Evolutionary conservation across 2,797 vertebrate genomes (phyloP).

Genomic region (Trichosurus vulpecula): DNA sequence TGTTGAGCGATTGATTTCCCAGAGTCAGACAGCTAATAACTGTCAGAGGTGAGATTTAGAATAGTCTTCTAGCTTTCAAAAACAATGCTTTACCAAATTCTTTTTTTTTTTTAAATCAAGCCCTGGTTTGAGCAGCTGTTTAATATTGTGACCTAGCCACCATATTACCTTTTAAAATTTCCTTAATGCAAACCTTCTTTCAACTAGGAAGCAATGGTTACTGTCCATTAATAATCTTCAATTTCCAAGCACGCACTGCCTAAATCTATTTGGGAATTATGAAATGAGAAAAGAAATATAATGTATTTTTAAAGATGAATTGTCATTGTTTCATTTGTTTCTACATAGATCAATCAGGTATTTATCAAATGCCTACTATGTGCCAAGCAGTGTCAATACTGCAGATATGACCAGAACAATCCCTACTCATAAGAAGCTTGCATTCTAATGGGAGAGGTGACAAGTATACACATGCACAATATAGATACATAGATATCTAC

Average conservation of each 20-base stretch:
- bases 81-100: not conserved
- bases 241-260: not conserved
- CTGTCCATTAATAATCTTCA: slow-evolving; percentile 26
- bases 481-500: not conserved
- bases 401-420: not conserved
- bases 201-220: not conserved
- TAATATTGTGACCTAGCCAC: not conserved
- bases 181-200: slow-evolving; percentile 1
- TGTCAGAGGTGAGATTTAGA: not conserved
- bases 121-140: slow-evolving; percentile 4
- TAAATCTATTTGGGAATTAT: not conserved
- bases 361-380: not conserved
- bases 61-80: not conserved
- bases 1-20: not conserved
- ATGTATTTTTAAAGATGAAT: slow-evolving; percentile 31
- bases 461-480: not conserved
- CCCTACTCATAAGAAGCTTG: no score
- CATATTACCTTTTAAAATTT: slow-evolving; percentile 16
- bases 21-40: no score
- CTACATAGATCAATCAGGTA: not conserved
- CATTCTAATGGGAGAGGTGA: not conserved
- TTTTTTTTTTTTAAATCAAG: not conserved
- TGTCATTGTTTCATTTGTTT: slow-evolving; percentile 50
- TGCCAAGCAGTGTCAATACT: not conserved
- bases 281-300: not conserved